Base-by-base conservation (phyloP, 1,140 invertebrate species). In the Megalopta genalis region DNA sequence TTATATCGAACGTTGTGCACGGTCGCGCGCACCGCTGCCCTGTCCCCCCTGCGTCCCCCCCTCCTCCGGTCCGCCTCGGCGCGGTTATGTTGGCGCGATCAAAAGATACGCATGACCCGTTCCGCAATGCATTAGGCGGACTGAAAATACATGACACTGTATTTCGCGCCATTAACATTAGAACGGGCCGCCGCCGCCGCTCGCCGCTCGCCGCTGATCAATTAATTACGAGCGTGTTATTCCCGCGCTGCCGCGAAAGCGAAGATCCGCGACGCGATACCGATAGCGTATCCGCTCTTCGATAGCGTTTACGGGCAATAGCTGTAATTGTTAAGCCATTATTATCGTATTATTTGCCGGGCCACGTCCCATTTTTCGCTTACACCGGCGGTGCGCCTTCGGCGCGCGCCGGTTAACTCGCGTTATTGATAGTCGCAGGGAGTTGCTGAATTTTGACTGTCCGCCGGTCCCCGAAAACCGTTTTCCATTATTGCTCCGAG, bases 91-190 rank as follows among this genome's bases (percentile, higher is more conserved):
- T 49, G 49, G 49, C 18, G 52, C 66, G 77, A 81, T 84, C 82
- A 80, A 84, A 80, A 85, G 82, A 84, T 85, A 85, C 77, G 83
- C 81, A 80, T 64, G 82, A 85, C 21, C 63, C 70, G 75, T 67
- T 27, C 68, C 42, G 74, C 60, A 59, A 85, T 85, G 79, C 84
- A 85, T 84, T 85, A 85, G 84, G 67, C 67, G 8, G 62, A 69
- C 65, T 67, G 77, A 73, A 82, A 81, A 81, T 81, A 67, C 80
- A 23, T 46, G 39, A 27, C 25, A 57, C 9, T 32, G 49, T 60
- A 67, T 77, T 69, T 77, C 79, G 57, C 49, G 46, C 42, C 70
- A 81, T 81, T 85, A 82, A 74, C 73, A 66, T 85, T 85, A 85
- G 42, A 81, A 76, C 62, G 39, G 39, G 21, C 18, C 23, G 25